Evolutionary conservation across 2,113 vertebrate genomes (phyloP), one percentile per base, ranked within the genome.

Genomic region (Cygnus atratus): DNA sequence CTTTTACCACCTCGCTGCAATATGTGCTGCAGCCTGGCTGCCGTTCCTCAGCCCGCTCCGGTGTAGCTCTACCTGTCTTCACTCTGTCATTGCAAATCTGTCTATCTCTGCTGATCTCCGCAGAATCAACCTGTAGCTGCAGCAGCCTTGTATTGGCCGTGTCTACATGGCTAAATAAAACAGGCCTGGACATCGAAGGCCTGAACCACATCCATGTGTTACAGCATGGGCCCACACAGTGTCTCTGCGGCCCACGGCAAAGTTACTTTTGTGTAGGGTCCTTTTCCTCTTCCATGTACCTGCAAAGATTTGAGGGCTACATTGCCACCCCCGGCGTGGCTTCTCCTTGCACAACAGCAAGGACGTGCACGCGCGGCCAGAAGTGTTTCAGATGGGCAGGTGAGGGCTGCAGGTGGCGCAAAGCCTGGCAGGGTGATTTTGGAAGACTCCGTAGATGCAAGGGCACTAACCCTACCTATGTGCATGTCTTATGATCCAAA

Each of bases 51-150:
- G 11, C 39, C 26, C 13, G 12, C 35, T 39, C 35, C 28, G 52
- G 14, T 3, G 0, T 28, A 72, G 50, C 15, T 62, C 29, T 59
- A 62, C 6, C 43, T 48, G 9, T 58, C 65, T 48, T 86, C 26
- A 6, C 33, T 50, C 15, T 24, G 6, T 29, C 57, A 20, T 33
- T 83, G 15, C 35, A 59, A 79, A 78, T 26, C 35, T 83, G 63
- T 33, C 70, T 37, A 13, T 54, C 62, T 61, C 28, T 43, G 12
- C 79, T 62, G 44, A 80, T 26, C 18, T 77, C n/a, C 6, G 1
- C 1, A 31, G 31, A 67, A 67, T 59, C 0, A 0, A 13, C 17
- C 33, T 46, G 20, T 50, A 41, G 11, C 57, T 46, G 18, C 37
- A n/a, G 2, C 31, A 54, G 37, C 20, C n/a, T 84, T 7, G 4